phyloP scores from a whole-genome alignment of 2,888 invertebrate species.

The Ectobius pallidus region DNA sequence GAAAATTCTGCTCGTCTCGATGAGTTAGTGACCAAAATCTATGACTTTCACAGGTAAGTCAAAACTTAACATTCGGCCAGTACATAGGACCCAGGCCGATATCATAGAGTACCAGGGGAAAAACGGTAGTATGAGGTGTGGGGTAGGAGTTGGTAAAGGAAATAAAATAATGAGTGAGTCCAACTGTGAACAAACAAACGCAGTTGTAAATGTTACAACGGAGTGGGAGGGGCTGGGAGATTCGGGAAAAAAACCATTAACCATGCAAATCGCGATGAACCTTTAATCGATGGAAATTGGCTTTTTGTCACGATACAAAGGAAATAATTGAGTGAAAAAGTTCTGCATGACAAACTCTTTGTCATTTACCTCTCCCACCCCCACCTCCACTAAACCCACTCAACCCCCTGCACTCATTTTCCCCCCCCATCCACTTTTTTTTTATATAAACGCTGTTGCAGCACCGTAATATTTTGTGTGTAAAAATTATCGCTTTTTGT shows the following conservation, averaged over 20 bases:
- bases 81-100: constrained; percentile 5
- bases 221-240: constrained; percentile 12
- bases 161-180: constrained; percentile 33
- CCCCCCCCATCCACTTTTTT: constrained; percentile 21
- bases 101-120: constrained; percentile 11
- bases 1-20: too few species aligned
- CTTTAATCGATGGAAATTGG: constrained; percentile 43
- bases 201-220: constrained; percentile 22
- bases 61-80: neutral
- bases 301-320: constrained; percentile 40
- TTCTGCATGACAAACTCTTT: constrained; percentile 40
- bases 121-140: neutral
- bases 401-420: constrained; percentile 24
- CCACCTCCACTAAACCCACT: constrained; percentile 15
- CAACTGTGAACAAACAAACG: constrained; percentile 36
- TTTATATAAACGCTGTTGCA: constrained; percentile 22
- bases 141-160: constrained; percentile 15
- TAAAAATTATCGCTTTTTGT: constrained; percentile 34
- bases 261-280: constrained; percentile 42
- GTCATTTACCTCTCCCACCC: constrained; percentile 30
- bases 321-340: constrained; percentile 43
- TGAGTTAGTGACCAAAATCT: too few species aligned
- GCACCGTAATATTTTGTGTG: constrained; percentile 35
- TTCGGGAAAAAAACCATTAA: constrained; percentile 40
- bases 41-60: constrained; percentile 12